Base-by-base conservation (phyloP, 2,113 vertebrate species). In the Bujurquina vittata region DNA sequence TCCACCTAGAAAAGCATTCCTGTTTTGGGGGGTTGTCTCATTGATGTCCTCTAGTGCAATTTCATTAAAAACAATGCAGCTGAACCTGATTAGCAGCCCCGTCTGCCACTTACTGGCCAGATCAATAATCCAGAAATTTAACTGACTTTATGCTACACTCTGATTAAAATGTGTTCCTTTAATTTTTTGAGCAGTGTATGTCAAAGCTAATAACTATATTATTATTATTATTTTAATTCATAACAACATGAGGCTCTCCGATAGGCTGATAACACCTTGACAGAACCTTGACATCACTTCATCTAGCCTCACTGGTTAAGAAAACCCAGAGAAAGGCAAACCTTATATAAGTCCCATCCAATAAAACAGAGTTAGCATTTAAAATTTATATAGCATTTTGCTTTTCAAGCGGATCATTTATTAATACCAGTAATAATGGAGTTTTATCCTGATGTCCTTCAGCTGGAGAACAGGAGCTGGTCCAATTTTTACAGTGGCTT, bases 401-500 rank as follows among this genome's bases (percentile, higher is more conserved):
- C 78, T 84, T 83, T 61, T 63, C 20, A 89, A 75, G 65, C 73
- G 76, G 57, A 54, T 75, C 31, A 60, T 37, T 65, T 14, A 77
- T 46, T 29, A 57, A 78, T 29, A 23, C 56, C 43, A 59, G 49
- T 40, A 75, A 54, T 75, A 60, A 79, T 72, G 72, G 43, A 65
- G 43, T 57, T 52, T 60, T 62, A 29, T 80, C 12, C 22, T 37
- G 49, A 4, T 12, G 72, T 79, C 55, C 58, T 67, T 88, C 52
- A 84, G 67, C 3, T 63, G 57, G 74, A 62, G 46, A 58, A 69
- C n/a, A 74, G 14, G 43, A 35, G 17, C 63, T 11, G n/a, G 15
- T 54, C 22, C 18, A 74, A n/a, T 23, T 80, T 88, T 86, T 88
- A 89, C 10, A 67, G 75, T 87, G 75, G 61, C 46, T 79, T 84